A percentile compares a stretch with the other conserved stretches of the same genome.
Conservation (phyloP, 2,888 invertebrate species). For the Thymelicus acteon region DNA sequence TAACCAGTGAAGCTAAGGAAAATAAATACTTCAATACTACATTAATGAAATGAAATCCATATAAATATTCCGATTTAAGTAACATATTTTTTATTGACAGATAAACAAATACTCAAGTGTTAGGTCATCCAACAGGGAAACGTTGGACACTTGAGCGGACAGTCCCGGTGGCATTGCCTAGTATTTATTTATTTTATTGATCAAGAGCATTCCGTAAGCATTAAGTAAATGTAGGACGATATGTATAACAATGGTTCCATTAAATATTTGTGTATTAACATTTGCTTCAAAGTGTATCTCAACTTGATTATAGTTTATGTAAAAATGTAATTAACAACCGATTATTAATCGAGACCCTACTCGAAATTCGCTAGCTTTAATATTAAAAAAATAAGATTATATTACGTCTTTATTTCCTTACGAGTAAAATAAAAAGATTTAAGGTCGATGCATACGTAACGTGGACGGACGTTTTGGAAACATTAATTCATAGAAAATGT, state of each 20-base stretch:
- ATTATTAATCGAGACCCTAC: too few species aligned
- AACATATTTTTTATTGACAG: not conserved
- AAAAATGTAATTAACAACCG: too few species aligned
- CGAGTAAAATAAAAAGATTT: too few species aligned
- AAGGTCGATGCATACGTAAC: too few species aligned
- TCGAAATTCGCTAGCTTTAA: too few species aligned
- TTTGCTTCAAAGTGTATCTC: not conserved
- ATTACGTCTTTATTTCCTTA: too few species aligned
- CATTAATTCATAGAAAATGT: too few species aligned
- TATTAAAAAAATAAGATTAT: too few species aligned
- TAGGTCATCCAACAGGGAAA: too few species aligned
- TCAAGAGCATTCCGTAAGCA: constrained; percentile 10
- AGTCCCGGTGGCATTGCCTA: not conserved
- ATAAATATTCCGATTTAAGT: not conserved
- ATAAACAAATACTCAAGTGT: not conserved
- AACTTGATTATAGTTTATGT: not conserved
- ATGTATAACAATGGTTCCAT: not conserved
- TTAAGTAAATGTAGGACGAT: not conserved
- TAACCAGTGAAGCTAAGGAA: constrained; percentile 4
- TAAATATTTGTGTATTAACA: not conserved
- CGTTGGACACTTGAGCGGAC: not conserved
- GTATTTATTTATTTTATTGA: constrained; percentile 18
- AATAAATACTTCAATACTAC: not conserved
- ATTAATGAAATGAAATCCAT: not conserved
- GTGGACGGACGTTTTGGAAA: too few species aligned